A percentile compares a stretch with the other conserved stretches of the same genome.
These are phyloP conservation scores for Trichacis sp. DNA, from an alignment of 2,888 invertebrate genomes.

Conservation along the genomic window DNA sequence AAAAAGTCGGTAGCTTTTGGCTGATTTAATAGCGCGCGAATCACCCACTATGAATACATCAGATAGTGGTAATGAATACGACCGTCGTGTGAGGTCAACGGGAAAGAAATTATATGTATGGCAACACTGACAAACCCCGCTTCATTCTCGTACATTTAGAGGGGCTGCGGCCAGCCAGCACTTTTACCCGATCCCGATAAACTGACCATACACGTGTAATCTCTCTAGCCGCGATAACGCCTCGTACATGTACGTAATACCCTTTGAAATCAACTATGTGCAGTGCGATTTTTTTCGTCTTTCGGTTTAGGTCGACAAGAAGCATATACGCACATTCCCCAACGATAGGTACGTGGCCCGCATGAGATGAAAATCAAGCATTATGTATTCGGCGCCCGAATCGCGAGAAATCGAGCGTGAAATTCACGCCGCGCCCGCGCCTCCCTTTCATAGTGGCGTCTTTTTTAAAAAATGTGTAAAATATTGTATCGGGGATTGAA, in stretches of 20 bases:
- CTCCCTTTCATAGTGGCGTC: too few relatives aligned
- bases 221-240: conserved; percentile 4
- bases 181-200: not conserved
- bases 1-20: too few relatives aligned
- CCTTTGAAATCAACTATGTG: too few relatives aligned
- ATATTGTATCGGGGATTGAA: too few relatives aligned
- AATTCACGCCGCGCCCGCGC: conserved; percentile 57
- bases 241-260: too few relatives aligned
- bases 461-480: too few relatives aligned
- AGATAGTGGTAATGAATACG: conserved; percentile 65
- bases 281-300: not conserved
- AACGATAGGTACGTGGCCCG: conserved; percentile 40
- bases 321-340: not conserved
- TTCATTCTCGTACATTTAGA: too few relatives aligned
- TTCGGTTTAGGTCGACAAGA: too few relatives aligned
- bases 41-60: conserved; percentile 66
- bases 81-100: conserved; percentile 38
- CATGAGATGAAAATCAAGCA: conserved; percentile 47
- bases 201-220: not conserved
- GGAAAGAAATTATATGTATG: conserved; percentile 37
- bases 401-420: conserved; percentile 66
- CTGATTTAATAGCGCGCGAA: conserved; percentile 65
- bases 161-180: not conserved
- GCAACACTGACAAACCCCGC: too few relatives aligned
- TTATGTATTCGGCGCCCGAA: conserved; percentile 57